Conservation (phyloP, 2,888 invertebrate genomes). For the Hypena proboscidalis region DNA sequence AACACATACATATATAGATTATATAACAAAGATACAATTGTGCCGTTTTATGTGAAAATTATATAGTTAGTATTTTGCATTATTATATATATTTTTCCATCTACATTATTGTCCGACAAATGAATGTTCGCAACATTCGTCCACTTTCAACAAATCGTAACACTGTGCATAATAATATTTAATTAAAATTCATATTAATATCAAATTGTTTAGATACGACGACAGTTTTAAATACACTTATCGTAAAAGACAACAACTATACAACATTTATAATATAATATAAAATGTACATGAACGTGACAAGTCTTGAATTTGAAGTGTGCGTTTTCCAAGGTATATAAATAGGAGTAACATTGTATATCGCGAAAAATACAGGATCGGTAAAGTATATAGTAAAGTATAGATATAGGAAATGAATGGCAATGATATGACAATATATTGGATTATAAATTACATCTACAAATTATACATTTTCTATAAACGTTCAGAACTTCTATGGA, state of each 20-base stretch:
- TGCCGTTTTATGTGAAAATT: conserved; percentile 36
- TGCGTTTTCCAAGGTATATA: conserved; percentile 61
- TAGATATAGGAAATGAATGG: conserved; percentile 45
- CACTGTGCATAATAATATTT: conserved; percentile 19
- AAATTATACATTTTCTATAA: conserved; percentile 35
- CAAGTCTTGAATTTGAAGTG: conserved; percentile 81
- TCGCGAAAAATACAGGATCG: conserved; percentile 34
- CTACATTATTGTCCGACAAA: conserved; percentile 81
- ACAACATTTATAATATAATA: conserved; percentile 65
- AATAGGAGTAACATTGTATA: conserved; percentile 50
- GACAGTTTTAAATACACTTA: conserved; percentile 42
- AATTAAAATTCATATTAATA: conserved; percentile 24
- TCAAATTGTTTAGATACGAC: conserved; percentile 35
- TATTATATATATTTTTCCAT: conserved; percentile 46
- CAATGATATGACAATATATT: conserved; percentile 46
- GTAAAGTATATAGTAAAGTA: conserved; percentile 36
- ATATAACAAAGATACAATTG: conserved; percentile 36
- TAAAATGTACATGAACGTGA: conserved; percentile 70
- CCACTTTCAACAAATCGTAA: conserved; percentile 40
- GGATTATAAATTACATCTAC: conserved; percentile 39
- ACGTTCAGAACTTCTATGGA: conserved; percentile 58
- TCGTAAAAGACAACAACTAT: conserved; percentile 69
- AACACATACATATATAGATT: conserved; percentile 53
- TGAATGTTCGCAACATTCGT: conserved; percentile 70
- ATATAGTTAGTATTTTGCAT: conserved; percentile 23